Conservation (phyloP, 2,797 vertebrate genomes). For the Hozukius guyotensis region DNA sequence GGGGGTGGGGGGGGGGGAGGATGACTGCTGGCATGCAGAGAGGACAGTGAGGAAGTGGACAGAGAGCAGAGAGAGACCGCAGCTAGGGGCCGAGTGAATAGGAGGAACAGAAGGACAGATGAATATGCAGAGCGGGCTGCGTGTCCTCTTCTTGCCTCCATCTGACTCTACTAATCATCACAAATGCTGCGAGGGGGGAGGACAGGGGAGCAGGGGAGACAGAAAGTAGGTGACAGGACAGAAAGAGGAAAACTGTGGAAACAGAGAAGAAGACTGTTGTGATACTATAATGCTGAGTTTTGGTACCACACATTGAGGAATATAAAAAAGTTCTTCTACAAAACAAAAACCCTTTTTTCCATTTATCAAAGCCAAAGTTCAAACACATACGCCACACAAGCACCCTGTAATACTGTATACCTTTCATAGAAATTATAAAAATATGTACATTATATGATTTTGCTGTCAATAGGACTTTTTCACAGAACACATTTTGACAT, state of each 20-base stretch:
- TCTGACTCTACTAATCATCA: conserved; percentile 58
- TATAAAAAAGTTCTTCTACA: not conserved
- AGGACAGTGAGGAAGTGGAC: conserved; percentile 29
- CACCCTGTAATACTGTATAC: not conserved
- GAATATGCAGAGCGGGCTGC: conserved; percentile 47
- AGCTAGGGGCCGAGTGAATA: conserved; percentile 6
- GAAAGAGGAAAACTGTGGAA: not conserved
- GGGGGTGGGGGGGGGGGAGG: conserved; percentile 2
- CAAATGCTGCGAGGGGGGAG: not conserved
- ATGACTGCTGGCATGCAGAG: conserved; percentile 42
- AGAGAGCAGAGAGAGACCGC: conserved; percentile 26
- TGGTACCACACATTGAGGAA: not conserved
- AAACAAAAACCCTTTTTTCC: not conserved
- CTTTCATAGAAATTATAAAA: not conserved
- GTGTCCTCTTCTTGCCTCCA: conserved; percentile 49
- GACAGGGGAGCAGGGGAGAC: not conserved
- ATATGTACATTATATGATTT: not conserved
- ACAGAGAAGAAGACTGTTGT: not conserved
- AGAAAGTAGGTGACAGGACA: not conserved
- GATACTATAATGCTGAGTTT: not conserved
- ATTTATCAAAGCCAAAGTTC: not conserved
- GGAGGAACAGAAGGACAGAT: conserved; percentile 66
- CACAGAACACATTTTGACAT: not conserved
- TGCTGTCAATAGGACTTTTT: not conserved
- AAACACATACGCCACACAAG: not conserved